A percentile compares a stretch with the other conserved stretches of the same genome.
Evolutionary conservation across 2,113 vertebrate species (phyloP).

Genomic region (Misgurnus mizolepis): DNA sequence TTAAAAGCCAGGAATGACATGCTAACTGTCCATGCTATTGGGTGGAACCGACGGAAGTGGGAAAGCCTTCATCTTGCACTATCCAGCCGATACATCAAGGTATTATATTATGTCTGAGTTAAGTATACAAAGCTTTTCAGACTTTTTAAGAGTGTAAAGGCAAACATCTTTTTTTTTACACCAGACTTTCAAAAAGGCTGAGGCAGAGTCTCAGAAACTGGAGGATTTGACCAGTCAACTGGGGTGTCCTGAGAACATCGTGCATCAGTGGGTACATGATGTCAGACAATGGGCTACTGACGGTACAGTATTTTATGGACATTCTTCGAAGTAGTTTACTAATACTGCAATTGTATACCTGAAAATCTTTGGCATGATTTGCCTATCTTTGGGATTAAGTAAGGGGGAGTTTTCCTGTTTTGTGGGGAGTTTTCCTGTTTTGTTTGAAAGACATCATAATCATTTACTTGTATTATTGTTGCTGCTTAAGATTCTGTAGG

Average conservation of each 20-base stretch:
- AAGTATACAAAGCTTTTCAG: background rate
- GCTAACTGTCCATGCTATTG: background rate
- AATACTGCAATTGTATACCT: background rate
- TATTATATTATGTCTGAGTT: background rate
- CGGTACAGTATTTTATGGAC: constrained; percentile 1
- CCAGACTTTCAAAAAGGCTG: background rate
- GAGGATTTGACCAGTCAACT: constrained; percentile 1
- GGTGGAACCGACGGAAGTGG: constrained; percentile 16
- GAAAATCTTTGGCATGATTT: background rate
- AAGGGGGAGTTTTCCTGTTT: background rate
- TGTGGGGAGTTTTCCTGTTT: too few species aligned
- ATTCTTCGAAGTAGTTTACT: background rate
- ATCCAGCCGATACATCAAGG: background rate
- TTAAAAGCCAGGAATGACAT: constrained; percentile 25
- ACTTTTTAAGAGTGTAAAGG: background rate
- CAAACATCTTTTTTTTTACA: too few species aligned
- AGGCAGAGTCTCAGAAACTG: background rate
- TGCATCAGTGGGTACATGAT: constrained; percentile 17
- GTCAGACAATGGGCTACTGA: constrained; percentile 13
- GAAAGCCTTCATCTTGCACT: constrained; percentile 1
- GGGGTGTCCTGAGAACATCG: background rate
- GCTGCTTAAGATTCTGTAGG: too few species aligned
- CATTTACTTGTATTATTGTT: too few species aligned
- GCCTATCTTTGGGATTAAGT: background rate
- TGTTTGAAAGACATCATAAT: too few species aligned